These are phyloP conservation scores for Zaprionus inermis DNA, from an alignment of 1,140 invertebrate species.

Conservation along the genomic window DNA sequence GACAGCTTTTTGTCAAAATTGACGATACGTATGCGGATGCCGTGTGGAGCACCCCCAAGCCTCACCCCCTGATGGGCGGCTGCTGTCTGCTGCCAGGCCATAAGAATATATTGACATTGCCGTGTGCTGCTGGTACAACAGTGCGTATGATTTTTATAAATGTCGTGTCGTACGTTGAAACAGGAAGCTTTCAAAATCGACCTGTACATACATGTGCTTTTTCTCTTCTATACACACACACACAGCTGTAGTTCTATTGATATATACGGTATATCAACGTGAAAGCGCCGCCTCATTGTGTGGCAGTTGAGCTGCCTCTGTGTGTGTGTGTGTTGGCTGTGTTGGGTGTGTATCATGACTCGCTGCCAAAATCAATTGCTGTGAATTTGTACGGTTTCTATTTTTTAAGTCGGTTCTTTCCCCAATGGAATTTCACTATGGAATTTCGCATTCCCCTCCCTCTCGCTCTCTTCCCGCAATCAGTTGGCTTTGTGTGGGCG, in stretches of 20 bases:
- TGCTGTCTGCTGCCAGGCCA: constrained; percentile 59
- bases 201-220: constrained; percentile 27
- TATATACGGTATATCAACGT: constrained; percentile 11
- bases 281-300: constrained; percentile 20
- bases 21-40: constrained; percentile 67
- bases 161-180: constrained; percentile 72
- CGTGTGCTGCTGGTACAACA: constrained; percentile 75
- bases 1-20: constrained; percentile 78
- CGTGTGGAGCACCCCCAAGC: constrained; percentile 1
- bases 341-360: constrained; percentile 46
- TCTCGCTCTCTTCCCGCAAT: constrained; percentile 26
- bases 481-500: constrained; percentile 43
- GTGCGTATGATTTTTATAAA: constrained; percentile 82
- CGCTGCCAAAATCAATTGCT: constrained; percentile 68
- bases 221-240: neutral
- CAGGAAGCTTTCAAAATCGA: constrained; percentile 72
- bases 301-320: neutral
- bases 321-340: neutral
- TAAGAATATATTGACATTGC: constrained; percentile 75
- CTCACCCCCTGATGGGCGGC: no score
- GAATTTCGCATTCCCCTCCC: constrained; percentile 21
- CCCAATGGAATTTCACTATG: constrained; percentile 55
- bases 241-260: neutral
- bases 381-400: constrained; percentile 76
- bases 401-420: constrained; percentile 51